Conservation (phyloP, 1,140 invertebrate genomes). For the Neodiprion virginianus region DNA sequence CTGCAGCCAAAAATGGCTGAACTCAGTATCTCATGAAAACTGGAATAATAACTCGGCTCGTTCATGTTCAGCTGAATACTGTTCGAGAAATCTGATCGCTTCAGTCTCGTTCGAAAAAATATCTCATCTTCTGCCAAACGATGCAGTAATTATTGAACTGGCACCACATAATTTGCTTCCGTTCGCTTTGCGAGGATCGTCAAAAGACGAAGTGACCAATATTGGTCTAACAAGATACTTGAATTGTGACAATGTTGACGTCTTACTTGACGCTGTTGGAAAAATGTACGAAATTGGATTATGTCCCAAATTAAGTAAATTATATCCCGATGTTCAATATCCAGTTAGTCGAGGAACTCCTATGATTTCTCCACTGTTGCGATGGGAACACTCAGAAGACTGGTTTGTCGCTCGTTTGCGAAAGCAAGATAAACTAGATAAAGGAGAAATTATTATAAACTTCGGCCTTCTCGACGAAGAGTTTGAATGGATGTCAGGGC, state of each 20-base stretch:
- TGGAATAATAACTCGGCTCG: slow-evolving; percentile 77
- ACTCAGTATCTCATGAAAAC: slow-evolving; percentile 78
- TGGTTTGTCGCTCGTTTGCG: slow-evolving; percentile 62
- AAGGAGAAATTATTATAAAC: slow-evolving; percentile 41
- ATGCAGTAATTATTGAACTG: slow-evolving; percentile 83
- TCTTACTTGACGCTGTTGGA: slow-evolving; percentile 74
- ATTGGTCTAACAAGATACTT: slow-evolving; percentile 78
- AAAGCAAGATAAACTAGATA: slow-evolving; percentile 17
- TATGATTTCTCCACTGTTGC: slow-evolving; percentile 77
- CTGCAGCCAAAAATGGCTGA: slow-evolving; percentile 83
- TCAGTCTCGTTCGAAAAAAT: slow-evolving; percentile 89
- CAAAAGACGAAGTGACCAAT: slow-evolving; percentile 66
- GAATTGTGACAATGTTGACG: slow-evolving; percentile 69
- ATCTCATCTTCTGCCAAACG: slow-evolving; percentile 74
- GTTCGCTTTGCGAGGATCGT: slow-evolving; percentile 65
- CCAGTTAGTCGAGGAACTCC: slow-evolving; percentile 83
- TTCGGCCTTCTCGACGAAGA: slow-evolving; percentile 56
- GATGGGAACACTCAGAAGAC: slow-evolving; percentile 86
- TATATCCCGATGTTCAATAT: slow-evolving; percentile 72
- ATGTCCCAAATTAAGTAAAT: slow-evolving; percentile 58
- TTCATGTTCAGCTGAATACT: slow-evolving; percentile 87
- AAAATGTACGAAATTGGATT: slow-evolving; percentile 59
- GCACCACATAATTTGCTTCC: slow-evolving; percentile 71
- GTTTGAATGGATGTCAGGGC: slow-evolving; percentile 59
- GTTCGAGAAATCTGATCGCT: slow-evolving; percentile 88